These are phyloP conservation scores for Callimico goeldii DNA, from an alignment of 2,797 vertebrate species.

Conservation along the genomic window DNA sequence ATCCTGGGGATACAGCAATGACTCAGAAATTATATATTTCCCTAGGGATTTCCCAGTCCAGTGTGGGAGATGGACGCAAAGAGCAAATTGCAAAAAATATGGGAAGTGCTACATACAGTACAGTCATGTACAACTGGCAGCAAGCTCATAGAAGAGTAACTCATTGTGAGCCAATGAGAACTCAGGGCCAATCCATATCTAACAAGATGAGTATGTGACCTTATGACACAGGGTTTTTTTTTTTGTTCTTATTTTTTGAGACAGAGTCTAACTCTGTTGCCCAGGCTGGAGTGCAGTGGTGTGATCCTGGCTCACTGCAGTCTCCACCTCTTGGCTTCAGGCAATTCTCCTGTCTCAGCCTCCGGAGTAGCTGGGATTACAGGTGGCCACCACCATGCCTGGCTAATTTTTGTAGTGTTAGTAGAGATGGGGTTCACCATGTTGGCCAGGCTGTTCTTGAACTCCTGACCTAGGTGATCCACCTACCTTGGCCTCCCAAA, in stretches of 20 bases:
- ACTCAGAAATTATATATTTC: slow-evolving; percentile 61
- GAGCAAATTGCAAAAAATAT: slow-evolving; percentile 15
- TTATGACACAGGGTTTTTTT: neutral
- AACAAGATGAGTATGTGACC: neutral
- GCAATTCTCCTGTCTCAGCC: neutral
- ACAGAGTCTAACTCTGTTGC: neutral
- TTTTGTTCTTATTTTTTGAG: neutral
- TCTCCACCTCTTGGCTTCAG: neutral
- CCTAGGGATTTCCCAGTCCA: slow-evolving; percentile 34
- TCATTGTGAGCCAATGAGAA: neutral
- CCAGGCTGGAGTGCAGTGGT: neutral
- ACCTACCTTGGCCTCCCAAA: neutral
- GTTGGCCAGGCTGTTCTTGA: neutral
- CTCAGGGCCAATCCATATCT: neutral
- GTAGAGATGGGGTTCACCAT: neutral
- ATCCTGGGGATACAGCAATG: neutral
- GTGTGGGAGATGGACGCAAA: neutral
- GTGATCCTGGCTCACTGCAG: neutral
- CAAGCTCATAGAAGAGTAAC: neutral
- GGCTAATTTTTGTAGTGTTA: neutral
- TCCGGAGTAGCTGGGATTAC: neutral
- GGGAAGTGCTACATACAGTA: neutral
- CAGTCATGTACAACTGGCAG: neutral
- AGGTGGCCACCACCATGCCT: neutral
- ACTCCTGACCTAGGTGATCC: neutral